Conservation (phyloP, 1,140 invertebrate species). For the Apis cerana region DNA sequence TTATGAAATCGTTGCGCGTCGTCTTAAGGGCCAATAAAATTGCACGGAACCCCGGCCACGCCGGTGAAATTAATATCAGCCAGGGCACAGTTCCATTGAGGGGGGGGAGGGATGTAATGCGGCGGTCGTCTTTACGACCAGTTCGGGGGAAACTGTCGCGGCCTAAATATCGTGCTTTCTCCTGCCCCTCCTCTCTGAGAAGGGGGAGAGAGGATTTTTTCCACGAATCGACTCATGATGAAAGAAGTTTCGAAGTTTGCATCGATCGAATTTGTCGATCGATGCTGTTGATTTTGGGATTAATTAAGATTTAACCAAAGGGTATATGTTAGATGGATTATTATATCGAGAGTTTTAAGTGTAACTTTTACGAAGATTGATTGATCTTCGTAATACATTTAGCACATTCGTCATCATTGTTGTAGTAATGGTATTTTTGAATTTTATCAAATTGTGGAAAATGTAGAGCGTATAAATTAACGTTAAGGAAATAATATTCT, state of each 20-base stretch:
- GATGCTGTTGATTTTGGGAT: background rate
- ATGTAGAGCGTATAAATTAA: too few relatives aligned
- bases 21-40: constrained; percentile 62
- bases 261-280: constrained; percentile 14
- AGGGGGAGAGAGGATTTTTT: constrained; percentile 6
- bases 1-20: constrained; percentile 60
- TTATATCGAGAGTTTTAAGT: background rate
- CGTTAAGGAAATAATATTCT: too few relatives aligned
- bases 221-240: background rate
- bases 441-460: too few relatives aligned
- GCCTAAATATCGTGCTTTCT: constrained; percentile 22
- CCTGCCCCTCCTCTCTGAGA: too few relatives aligned
- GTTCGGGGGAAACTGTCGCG: background rate
- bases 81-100: constrained; percentile 43
- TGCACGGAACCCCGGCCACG: constrained; percentile 19
- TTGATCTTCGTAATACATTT: too few relatives aligned
- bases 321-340: too few relatives aligned
- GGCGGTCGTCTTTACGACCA: constrained; percentile 45
- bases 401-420: too few relatives aligned
- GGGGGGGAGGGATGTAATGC: constrained; percentile 19
- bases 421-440: too few relatives aligned
- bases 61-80: constrained; percentile 59
- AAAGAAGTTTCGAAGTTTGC: constrained; percentile 40
- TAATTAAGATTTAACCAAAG: background rate
- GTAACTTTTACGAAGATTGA: too few relatives aligned